Conservation (phyloP, 1,140 invertebrate genomes). For the Campoletis sonorensis region DNA sequence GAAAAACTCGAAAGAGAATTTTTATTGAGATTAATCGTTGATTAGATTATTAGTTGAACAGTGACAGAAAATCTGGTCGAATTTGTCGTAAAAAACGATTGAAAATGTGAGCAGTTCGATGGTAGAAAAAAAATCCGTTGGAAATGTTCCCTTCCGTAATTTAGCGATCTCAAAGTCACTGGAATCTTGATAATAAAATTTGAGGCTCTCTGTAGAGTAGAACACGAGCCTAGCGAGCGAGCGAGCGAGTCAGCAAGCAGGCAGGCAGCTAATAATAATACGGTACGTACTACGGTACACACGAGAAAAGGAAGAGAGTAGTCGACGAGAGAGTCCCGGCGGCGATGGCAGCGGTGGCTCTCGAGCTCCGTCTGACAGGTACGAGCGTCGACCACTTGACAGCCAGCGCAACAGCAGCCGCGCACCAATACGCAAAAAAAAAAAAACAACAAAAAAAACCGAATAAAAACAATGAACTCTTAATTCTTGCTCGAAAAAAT, state of each 20-base stretch:
- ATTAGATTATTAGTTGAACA: no score
- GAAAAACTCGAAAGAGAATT: no score
- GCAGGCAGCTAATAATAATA: constrained; percentile 51
- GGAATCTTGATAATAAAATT: no score
- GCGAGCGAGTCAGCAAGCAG: constrained; percentile 1
- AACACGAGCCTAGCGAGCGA: background rate
- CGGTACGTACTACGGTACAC: constrained; percentile 48
- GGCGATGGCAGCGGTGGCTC: constrained; percentile 25
- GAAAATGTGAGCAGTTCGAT: no score
- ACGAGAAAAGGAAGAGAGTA: constrained; percentile 48
- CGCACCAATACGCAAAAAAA: background rate
- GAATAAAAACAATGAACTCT: background rate
- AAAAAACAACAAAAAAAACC: no score
- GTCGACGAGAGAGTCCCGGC: constrained; percentile 42
- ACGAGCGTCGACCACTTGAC: constrained; percentile 33
- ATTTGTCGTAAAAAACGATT: no score
- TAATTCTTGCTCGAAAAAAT: background rate
- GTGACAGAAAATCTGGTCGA: no score
- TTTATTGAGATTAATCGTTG: no score
- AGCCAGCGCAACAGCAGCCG: constrained; percentile 20
- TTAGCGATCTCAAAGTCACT: no score
- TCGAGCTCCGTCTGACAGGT: constrained; percentile 39
- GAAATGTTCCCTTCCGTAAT: no score
- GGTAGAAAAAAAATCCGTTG: no score
- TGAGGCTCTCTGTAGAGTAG: no score